Conservation (phyloP, 2,888 invertebrate species). For the Polydrusus cervinus region DNA sequence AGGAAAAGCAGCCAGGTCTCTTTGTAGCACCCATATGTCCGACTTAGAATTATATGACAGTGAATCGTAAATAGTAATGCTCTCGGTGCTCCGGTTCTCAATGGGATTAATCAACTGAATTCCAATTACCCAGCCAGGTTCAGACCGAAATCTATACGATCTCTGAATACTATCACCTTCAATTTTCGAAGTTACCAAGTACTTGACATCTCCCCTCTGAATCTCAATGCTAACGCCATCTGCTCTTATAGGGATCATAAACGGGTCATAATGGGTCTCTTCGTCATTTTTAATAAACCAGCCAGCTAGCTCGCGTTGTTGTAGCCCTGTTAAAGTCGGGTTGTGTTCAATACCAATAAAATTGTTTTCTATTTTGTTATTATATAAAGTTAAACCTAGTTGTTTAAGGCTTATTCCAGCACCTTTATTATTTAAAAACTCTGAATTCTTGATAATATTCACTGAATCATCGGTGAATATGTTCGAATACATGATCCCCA, state of each 20-base stretch:
- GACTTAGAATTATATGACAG: constrained; percentile 79
- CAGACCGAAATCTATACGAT: constrained; percentile 79
- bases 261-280: constrained; percentile 83
- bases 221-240: constrained; percentile 68
- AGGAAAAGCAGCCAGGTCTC: constrained; percentile 93
- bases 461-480: constrained; percentile 89
- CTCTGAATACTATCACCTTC: constrained; percentile 75
- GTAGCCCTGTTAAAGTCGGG: constrained; percentile 86
- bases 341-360: constrained; percentile 94
- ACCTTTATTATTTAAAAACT: constrained; percentile 88
- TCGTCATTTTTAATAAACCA: constrained; percentile 88
- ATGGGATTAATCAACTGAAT: constrained; percentile 93
- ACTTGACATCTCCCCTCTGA: constrained; percentile 80
- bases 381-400: constrained; percentile 86
- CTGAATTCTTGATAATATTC: constrained; percentile 88
- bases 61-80: constrained; percentile 85
- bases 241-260: constrained; percentile 78
- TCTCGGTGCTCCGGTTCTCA: constrained; percentile 90
- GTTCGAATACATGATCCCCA: constrained; percentile 95
- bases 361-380: constrained; percentile 88
- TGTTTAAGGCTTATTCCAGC: constrained; percentile 94
- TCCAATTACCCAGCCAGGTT: constrained; percentile 89
- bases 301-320: constrained; percentile 93
- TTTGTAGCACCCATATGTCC: constrained; percentile 84
- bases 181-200: constrained; percentile 83